phyloP scores from a whole-genome alignment of 2,797 vertebrate species.

The Ibycter americanus region DNA sequence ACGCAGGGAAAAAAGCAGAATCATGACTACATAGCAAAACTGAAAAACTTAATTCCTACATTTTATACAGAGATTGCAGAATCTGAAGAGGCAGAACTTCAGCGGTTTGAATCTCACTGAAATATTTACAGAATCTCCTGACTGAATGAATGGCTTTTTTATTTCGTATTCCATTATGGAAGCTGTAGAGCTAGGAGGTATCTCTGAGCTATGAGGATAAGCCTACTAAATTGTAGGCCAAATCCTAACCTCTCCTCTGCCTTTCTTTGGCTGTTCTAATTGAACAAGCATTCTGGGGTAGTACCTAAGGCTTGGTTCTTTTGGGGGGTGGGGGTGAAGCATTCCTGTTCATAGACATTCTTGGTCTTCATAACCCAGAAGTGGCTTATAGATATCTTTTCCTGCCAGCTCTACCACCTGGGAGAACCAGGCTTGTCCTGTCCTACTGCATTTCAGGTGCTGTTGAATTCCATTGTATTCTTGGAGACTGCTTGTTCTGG shows the following conservation, averaged over 20 bases:
- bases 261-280: not conserved
- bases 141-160: not conserved
- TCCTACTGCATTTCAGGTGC: not conserved
- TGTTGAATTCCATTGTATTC: not conserved
- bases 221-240: not conserved
- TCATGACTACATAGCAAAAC: not conserved
- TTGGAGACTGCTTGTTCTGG: not conserved
- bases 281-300: not conserved
- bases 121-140: not conserved
- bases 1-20: not conserved
- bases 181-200: not conserved
- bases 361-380: not conserved
- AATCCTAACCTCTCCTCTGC: not conserved
- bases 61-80: not conserved
- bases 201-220: not conserved
- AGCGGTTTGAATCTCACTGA: not conserved
- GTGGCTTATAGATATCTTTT: not conserved
- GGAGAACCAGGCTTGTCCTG: not conserved
- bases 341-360: not conserved
- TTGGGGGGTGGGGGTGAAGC: not conserved
- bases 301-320: not conserved
- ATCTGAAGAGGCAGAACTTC: not conserved
- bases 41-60: not conserved
- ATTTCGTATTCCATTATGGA: not conserved
- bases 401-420: not conserved